Evolutionary conservation across 2,113 vertebrate species (phyloP).

Genomic region (Felis chaus): DNA sequence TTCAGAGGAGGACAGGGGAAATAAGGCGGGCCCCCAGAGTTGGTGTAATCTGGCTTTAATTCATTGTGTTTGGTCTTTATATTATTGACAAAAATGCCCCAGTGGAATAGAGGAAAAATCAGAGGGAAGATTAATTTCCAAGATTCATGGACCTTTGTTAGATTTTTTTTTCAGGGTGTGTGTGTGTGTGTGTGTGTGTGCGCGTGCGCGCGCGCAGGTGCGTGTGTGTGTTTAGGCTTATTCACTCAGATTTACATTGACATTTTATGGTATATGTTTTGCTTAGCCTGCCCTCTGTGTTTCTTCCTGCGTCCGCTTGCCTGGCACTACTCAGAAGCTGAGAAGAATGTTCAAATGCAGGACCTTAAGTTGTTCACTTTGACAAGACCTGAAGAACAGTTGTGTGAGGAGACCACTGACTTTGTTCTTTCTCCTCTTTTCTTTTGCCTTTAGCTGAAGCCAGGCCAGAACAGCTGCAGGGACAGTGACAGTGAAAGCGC

Average conservation of each 20-base stretch:
- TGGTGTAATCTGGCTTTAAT: neutral
- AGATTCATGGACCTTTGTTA: neutral
- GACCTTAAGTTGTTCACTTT: neutral
- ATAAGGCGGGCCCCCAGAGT: neutral
- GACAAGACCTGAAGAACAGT: neutral
- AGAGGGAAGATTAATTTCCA: neutral
- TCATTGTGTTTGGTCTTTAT: neutral
- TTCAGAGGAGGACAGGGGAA: neutral
- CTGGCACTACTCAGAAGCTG: neutral
- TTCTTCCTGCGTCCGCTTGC: neutral
- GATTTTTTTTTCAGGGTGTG: no score
- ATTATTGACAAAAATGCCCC: neutral
- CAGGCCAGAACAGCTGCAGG: conserved; percentile 93
- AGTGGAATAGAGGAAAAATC: neutral
- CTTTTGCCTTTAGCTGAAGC: conserved; percentile 89
- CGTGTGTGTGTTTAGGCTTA: neutral
- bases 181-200: no score
- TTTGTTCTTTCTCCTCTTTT: conserved; percentile 45
- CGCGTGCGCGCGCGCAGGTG: no score
- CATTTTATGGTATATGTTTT: neutral
- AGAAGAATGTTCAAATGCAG: neutral
- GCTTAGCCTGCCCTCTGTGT: neutral
- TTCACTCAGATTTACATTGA: neutral
- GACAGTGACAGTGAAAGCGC: conserved; percentile 94
- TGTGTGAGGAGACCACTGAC: conserved; percentile 46